These are phyloP conservation scores for Tanaodytes sp. DNA, from an alignment of 2,888 invertebrate genomes.

Conservation along the genomic window DNA sequence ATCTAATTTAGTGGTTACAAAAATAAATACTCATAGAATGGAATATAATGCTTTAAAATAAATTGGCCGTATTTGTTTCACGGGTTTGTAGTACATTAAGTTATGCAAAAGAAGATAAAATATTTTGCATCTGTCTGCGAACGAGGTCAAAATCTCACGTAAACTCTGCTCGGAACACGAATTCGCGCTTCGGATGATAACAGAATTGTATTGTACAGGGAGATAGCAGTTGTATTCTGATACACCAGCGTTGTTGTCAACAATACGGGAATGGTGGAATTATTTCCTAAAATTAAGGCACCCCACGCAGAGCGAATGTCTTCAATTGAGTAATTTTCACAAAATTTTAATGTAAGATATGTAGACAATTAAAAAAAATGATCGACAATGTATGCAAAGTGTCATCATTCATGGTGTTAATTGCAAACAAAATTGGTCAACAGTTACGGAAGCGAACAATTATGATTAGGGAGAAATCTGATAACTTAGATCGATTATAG, in stretches of 20 bases:
- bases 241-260: constrained; percentile 47
- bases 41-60: constrained; percentile 29
- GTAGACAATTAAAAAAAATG: no score
- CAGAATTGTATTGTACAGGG: constrained; percentile 48
- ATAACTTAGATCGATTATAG: no score
- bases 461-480: no score
- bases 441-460: no score
- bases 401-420: no score
- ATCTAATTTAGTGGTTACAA: constrained; percentile 20
- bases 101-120: constrained; percentile 48
- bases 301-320: constrained; percentile 11
- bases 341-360: no score
- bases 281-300: constrained; percentile 45
- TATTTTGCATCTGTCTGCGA: constrained; percentile 47
- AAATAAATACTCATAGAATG: no score
- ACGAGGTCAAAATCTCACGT: constrained; percentile 45
- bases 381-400: no score
- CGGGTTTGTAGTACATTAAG: constrained; percentile 40
- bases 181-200: constrained; percentile 51
- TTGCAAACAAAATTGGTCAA: no score
- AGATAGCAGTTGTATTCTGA: constrained; percentile 45
- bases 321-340: constrained; percentile 4
- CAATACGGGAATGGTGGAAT: constrained; percentile 45
- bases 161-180: constrained; percentile 49
- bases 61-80: constrained; percentile 44